A percentile compares a stretch with the other conserved stretches of the same genome.
Conservation (phyloP, 2,888 invertebrate species). For the Cartodere bifasciata region DNA sequence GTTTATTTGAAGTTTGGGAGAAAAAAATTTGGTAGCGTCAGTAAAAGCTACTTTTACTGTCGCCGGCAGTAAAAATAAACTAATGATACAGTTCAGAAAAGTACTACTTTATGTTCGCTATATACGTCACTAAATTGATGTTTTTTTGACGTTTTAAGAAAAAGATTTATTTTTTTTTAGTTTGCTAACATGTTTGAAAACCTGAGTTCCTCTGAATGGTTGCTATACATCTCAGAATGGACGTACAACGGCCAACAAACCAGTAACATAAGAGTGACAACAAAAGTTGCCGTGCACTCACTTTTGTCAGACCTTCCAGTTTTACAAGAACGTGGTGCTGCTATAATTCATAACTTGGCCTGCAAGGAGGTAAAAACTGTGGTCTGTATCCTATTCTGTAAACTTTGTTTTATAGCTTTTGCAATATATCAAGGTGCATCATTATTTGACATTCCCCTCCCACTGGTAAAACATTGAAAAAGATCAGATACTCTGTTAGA, state of each 20-base stretch:
- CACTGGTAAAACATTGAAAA: not conserved
- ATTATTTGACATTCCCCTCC: not conserved
- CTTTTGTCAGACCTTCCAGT: constrained; percentile 56
- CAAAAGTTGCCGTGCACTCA: constrained; percentile 81
- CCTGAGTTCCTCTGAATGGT: constrained; percentile 80
- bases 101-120: no score
- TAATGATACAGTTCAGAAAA: no score
- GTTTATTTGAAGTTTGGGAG: no score
- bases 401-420: not conserved
- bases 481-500: constrained; percentile 29
- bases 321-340: constrained; percentile 70
- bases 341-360: constrained; percentile 81
- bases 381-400: constrained; percentile 65
- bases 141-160: no score
- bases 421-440: not conserved
- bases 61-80: no score
- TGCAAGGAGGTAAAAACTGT: constrained; percentile 96
- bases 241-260: constrained; percentile 58
- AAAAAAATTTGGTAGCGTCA: no score
- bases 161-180: constrained; percentile 35
- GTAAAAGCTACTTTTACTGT: no score
- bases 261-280: constrained; percentile 82
- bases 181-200: constrained; percentile 85
- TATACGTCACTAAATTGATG: no score
- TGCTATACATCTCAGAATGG: constrained; percentile 91